A percentile compares a stretch with the other conserved stretches of the same genome.
Evolutionary conservation across 2,888 invertebrate genomes (phyloP).

Genomic region (Microplitis deprimator): DNA sequence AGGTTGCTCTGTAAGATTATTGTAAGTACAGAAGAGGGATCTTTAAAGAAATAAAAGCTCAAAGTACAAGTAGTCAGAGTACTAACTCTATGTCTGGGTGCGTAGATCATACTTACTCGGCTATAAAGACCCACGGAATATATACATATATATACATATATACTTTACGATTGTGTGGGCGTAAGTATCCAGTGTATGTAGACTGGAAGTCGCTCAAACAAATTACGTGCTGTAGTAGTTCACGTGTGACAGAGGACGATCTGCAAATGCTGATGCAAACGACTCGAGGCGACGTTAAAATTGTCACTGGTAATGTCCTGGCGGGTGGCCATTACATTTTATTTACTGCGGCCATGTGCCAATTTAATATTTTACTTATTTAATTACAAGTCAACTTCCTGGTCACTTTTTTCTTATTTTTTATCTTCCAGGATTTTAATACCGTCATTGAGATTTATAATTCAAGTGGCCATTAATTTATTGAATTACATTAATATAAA

Average conservation of each 20-base stretch:
- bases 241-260: slow-evolving; percentile 27
- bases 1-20: not conserved
- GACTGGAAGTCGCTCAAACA: too few relatives aligned
- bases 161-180: slow-evolving; percentile 51
- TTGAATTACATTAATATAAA: too few relatives aligned
- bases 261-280: slow-evolving; percentile 35
- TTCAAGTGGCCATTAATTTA: too few relatives aligned
- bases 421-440: too few relatives aligned
- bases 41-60: not conserved
- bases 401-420: too few relatives aligned
- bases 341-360: not conserved
- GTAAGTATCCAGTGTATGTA: slow-evolving; percentile 43
- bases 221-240: slow-evolving; percentile 24
- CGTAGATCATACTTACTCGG: slow-evolving; percentile 52
- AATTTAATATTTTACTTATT: too few relatives aligned
- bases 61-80: not conserved
- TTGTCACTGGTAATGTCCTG: slow-evolving; percentile 48
- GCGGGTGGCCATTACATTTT: slow-evolving; percentile 46
- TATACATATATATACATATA: slow-evolving; percentile 37
- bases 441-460: too few relatives aligned
- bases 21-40: slow-evolving; percentile 11
- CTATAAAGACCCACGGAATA: slow-evolving; percentile 47
- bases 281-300: slow-evolving; percentile 38
- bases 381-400: too few relatives aligned
- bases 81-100: slow-evolving; percentile 27